Base-by-base conservation (phyloP, 2,113 vertebrate genomes). In the Eretmodus cyanostictus region DNA sequence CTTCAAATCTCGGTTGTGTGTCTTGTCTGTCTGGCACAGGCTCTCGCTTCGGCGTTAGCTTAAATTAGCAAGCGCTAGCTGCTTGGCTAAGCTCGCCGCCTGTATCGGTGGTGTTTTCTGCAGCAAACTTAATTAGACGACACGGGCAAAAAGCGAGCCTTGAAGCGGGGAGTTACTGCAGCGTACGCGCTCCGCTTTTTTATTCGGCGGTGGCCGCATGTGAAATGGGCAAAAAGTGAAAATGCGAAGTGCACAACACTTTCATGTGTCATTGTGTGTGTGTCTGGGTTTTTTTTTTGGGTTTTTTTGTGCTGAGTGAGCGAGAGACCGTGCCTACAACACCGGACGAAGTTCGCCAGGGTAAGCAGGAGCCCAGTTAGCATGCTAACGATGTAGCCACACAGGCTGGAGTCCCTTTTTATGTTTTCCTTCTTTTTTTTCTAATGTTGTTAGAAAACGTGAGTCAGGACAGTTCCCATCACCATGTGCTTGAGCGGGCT, bases 1-100 rank as follows among this genome's bases (percentile, higher is more conserved):
- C 89, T 92, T 95, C 94, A 95, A 95, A 96, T 96, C 96, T 94
- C 96, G 93, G 95, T 86, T 93, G 94, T 63, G 59, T n/a, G 31
- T 66, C 61, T 66, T 94, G 93, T 94, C 86, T 92, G 92, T 94
- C 93, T 91, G 93, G 89, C 93, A 92, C 91, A 38, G 93, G 91
- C 95, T 95, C 87, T 93, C 86, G 86, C 92, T 85, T 92, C 89
- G 90, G 93, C 92, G 92, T 92, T 96, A 95, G 95, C 94, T 82
- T 89, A 29, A 76, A 51, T 91, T 95, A 93, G 93, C 94, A 31
- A 63, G 61, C 59, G 93, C 73, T 95, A 95, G 95, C 94, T 85
- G 78, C 83, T 73, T 16, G 86, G 93, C 92, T 92, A 93, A 93
- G 78, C 89, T 84, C 83, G 89, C 90, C 80, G 89, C 80, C 80